Evolutionary conservation across 2,888 invertebrate genomes (phyloP), one percentile per base, ranked within the genome.

Genomic region (Liopterus haemorrhoidalis): DNA sequence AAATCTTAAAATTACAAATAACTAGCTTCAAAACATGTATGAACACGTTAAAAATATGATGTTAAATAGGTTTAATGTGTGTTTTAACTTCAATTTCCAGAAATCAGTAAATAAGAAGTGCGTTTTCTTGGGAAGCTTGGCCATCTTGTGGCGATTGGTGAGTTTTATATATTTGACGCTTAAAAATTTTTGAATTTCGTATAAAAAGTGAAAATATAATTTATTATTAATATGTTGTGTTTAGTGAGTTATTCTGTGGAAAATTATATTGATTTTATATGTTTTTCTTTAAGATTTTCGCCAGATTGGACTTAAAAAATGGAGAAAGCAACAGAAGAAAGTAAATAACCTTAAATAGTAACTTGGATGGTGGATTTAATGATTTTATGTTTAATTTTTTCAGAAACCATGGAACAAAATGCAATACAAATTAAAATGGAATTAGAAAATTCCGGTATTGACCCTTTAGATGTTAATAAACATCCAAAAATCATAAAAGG

Each of bases 401-500:
- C n/a, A n/a, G 19, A 33, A 8, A 16, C 14, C 14, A 6, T 11
- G 16, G 16, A 6, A 4, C 16, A 18, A 16, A 20, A 14, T 5
- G 30, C n/a, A 28, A 15, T 19, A 39, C 9, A 39, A 14, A 19
- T 39, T 19, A 43, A 33, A 32, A 21, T 22, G 24, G 46, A 44
- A 30, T 37, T 37, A 39, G 53, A 55, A 44, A 47, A 48, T 16
- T 52, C 50, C 38, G 46, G 46, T 33, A 51, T 48, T 27, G 68
- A 79, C 60, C 79, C 80, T 32, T 76, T 78, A 16, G 78, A 78
- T 58, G 70, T 81, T 36, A 71, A 78, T 18, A 79, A 79, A 63
- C 76, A 80, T 60, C 75, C 79, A 32, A 69, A 70, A 53, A 71
- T 78, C 35, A 70, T 81, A 33, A 77, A 75, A 75, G 75, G 80